Conservation (phyloP, 2,888 invertebrate species). For the Itoplectis maculator region DNA sequence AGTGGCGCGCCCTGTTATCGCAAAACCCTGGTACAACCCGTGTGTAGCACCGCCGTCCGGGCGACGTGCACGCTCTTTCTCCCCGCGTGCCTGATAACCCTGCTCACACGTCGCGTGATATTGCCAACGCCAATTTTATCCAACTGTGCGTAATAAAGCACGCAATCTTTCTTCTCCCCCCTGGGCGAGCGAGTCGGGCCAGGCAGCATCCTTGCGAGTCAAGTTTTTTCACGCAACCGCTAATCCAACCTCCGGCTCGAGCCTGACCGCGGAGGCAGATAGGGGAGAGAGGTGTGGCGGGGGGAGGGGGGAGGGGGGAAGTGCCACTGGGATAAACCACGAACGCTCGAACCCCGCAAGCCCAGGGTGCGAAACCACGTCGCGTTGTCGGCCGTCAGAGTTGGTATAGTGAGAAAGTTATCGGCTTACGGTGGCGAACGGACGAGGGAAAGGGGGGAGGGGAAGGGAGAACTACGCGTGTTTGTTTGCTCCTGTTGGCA, state of each 20-base stretch:
- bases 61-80: constrained; percentile 27
- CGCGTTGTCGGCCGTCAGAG: constrained; percentile 45
- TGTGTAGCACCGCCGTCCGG: neutral
- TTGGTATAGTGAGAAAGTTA: constrained; percentile 71
- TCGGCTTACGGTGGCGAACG: constrained; percentile 68
- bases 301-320: constrained; percentile 13
- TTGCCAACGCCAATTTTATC: constrained; percentile 37
- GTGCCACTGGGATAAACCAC: constrained; percentile 52
- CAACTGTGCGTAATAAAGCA: constrained; percentile 26
- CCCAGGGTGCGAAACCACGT: constrained; percentile 45
- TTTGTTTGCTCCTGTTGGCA: constrained; percentile 26
- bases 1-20: constrained; percentile 19
- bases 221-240: constrained; percentile 47
- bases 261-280: neutral
- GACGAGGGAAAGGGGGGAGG: neutral
- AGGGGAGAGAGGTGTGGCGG: neutral
- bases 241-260: constrained; percentile 30
- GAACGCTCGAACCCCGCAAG: constrained; percentile 41
- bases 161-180: constrained; percentile 27
- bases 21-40: too few relatives aligned
- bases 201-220: constrained; percentile 33
- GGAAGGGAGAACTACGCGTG: constrained; percentile 20
- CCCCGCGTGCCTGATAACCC: neutral
- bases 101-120: constrained; percentile 43
- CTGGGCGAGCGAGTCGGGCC: neutral